A percentile compares a stretch with the other conserved stretches of the same genome.
phyloP scores from a whole-genome alignment of 30 jellyfish, hydroid and myxozoan genomes.

The Nemopilema nomurai region DNA sequence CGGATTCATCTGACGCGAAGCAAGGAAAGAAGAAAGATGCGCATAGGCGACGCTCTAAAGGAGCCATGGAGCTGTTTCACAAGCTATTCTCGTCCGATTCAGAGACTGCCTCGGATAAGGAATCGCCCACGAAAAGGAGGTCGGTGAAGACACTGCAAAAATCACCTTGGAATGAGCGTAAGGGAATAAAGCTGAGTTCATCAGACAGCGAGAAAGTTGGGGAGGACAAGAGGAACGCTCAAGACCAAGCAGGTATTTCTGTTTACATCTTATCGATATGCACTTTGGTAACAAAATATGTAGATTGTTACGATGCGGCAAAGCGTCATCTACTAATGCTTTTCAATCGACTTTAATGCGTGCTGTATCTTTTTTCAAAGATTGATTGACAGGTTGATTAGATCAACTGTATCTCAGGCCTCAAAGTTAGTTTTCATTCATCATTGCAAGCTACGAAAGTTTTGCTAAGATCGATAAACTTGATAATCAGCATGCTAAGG shows the following conservation, averaged over 20 bases:
- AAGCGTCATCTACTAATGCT: too few relatives aligned
- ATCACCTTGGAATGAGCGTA: slow-evolving; percentile 53
- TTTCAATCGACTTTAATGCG: too few relatives aligned
- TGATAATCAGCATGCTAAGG: too few relatives aligned
- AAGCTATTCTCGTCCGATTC: slow-evolving; percentile 54
- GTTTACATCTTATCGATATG: too few relatives aligned
- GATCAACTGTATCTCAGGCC: too few relatives aligned
- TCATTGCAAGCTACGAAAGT: too few relatives aligned
- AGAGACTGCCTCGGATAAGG: slow-evolving; percentile 44
- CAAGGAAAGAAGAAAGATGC: slow-evolving; percentile 30
- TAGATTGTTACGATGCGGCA: too few relatives aligned
- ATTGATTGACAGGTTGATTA: too few relatives aligned
- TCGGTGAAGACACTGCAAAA: slow-evolving; percentile 44
- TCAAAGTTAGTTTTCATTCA: too few relatives aligned
- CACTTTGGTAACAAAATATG: too few relatives aligned
- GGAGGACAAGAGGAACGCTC: not conserved
- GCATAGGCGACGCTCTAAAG: slow-evolving; percentile 27
- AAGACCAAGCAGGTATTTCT: not conserved
- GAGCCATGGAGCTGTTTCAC: slow-evolving; percentile 56
- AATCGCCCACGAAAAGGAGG: slow-evolving; percentile 13
- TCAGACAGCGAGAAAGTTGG: slow-evolving; percentile 10
- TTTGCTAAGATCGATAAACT: too few relatives aligned
- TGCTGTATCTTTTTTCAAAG: too few relatives aligned
- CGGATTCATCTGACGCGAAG: slow-evolving; percentile 1
- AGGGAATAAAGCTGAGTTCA: not conserved